These are phyloP conservation scores for Bovichtus variegatus DNA, from an alignment of 2,797 vertebrate genomes.

Conservation along the genomic window DNA sequence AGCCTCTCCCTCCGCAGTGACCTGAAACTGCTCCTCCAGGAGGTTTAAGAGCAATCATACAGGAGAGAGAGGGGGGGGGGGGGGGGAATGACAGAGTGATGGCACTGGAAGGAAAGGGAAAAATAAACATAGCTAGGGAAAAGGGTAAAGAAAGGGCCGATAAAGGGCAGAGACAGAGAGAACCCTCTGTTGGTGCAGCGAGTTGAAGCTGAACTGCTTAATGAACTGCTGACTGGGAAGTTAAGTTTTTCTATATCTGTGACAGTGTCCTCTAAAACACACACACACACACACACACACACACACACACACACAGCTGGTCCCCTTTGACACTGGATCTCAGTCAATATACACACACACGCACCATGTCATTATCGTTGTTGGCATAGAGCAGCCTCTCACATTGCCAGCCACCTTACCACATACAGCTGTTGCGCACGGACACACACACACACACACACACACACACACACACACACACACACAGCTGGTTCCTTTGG, in stretches of 20 bases:
- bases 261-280: constrained; percentile 61
- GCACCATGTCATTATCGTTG: constrained; percentile 71
- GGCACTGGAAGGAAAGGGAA: constrained; percentile 32
- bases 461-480: constrained; percentile 38
- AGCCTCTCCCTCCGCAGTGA: constrained; percentile 60
- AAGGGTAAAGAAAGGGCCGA: constrained; percentile 43
- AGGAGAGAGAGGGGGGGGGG: constrained; percentile 19
- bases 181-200: constrained; percentile 13
- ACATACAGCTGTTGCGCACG: constrained; percentile 57
- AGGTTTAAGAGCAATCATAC: constrained; percentile 69
- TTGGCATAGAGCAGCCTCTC: constrained; percentile 58
- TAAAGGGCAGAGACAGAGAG: constrained; percentile 49
- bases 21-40: constrained; percentile 72
- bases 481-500: constrained; percentile 62
- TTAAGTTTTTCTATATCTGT: constrained; percentile 64
- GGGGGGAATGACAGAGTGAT: constrained; percentile 30
- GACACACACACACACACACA: constrained; percentile 32
- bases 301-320: constrained; percentile 44
- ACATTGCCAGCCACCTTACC: constrained; percentile 67
- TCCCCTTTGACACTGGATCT: constrained; percentile 66
- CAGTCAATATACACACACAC: constrained; percentile 61
- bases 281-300: constrained; percentile 32
- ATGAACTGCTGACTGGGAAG: constrained; percentile 68
- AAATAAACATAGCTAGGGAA: constrained; percentile 50
- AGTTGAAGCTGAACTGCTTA: too few relatives aligned